Percentiles rank a stretch among this genome's conserved stretches.
phyloP scores from a whole-genome alignment of 2,888 invertebrate genomes.

The Cantharis lateralis region DNA sequence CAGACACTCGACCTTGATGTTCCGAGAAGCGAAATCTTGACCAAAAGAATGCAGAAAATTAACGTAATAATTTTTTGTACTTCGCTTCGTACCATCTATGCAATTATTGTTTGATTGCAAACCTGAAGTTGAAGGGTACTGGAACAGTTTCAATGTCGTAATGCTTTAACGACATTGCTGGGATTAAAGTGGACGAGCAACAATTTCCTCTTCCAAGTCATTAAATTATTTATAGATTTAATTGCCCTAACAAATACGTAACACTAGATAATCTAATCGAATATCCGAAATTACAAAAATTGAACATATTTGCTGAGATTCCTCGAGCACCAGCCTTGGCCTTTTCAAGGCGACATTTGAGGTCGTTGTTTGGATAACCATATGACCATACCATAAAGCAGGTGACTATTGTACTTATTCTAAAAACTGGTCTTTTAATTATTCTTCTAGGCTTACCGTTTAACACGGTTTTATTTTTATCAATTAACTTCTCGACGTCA shows the following conservation, averaged over 20 bases:
- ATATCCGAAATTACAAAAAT: not conserved
- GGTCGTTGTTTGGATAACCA: constrained; percentile 18
- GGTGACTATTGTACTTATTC: constrained; percentile 4
- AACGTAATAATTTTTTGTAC: not conserved
- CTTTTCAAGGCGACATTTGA: constrained; percentile 21
- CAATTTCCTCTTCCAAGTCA: not conserved
- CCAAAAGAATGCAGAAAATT: not conserved
- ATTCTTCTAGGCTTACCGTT: not conserved
- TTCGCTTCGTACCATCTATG: not conserved
- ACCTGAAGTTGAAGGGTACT: not conserved
- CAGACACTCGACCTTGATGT: not conserved
- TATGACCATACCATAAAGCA: not conserved
- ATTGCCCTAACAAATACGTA: not conserved
- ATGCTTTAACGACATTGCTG: not conserved
- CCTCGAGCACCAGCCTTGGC: not conserved
- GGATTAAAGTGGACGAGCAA: not conserved
- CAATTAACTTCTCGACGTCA: not conserved
- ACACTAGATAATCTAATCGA: not conserved
- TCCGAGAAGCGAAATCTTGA: not conserved
- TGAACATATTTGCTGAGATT: not conserved
- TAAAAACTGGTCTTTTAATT: not conserved
- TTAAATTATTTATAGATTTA: not conserved
- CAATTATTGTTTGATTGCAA: not conserved
- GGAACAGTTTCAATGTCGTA: not conserved
- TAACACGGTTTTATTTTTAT: not conserved